These are phyloP conservation scores for Pantala flavescens DNA, from an alignment of 1,140 invertebrate genomes.

Conservation along the genomic window DNA sequence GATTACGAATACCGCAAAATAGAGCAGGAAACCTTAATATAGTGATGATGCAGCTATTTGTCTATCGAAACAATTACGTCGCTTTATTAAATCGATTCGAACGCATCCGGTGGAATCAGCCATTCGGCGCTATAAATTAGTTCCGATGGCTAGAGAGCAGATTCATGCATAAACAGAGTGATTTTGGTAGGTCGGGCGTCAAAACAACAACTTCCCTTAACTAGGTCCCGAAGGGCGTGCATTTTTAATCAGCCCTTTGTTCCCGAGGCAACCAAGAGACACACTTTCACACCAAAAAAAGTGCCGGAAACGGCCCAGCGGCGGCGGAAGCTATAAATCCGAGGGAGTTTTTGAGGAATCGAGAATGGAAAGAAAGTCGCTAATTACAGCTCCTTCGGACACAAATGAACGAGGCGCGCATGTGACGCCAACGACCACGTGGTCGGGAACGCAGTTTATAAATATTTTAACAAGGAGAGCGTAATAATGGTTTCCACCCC, in stretches of 20 bases:
- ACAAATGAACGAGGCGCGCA: background rate
- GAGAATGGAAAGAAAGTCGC: background rate
- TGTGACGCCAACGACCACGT: background rate
- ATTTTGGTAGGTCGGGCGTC: background rate
- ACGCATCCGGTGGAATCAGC: too few relatives aligned
- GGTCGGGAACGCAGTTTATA: background rate
- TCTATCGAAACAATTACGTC: too few relatives aligned
- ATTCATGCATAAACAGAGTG: background rate
- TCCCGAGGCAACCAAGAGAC: background rate
- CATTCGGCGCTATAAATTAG: too few relatives aligned
- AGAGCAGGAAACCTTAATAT: too few relatives aligned
- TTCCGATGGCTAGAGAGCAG: too few relatives aligned
- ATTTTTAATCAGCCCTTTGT: conserved; percentile 1
- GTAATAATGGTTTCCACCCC: background rate
- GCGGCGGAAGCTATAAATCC: conserved; percentile 3
- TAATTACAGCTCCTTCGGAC: background rate
- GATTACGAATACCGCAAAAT: too few relatives aligned
- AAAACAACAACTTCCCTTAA: background rate
- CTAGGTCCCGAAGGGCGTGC: background rate
- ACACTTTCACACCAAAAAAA: conserved; percentile 3
- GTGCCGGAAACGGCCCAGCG: background rate
- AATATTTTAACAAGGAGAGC: background rate
- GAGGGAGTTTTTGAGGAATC: background rate
- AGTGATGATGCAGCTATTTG: too few relatives aligned
- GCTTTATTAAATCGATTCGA: too few relatives aligned